phyloP scores from a whole-genome alignment of 2,113 vertebrate species.

The Sinocyclocheilus maitianheensis region DNA sequence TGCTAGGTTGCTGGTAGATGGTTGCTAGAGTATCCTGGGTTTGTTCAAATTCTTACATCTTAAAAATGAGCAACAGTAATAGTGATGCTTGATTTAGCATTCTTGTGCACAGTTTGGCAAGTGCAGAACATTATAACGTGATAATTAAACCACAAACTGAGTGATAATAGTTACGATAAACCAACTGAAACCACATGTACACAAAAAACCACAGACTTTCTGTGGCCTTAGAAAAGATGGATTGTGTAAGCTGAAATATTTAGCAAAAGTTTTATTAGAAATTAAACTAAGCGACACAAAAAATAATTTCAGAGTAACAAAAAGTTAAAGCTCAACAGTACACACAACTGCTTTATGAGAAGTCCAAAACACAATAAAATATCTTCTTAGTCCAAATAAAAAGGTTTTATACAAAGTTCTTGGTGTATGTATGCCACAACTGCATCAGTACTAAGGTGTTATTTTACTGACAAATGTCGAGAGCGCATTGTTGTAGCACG shows the following conservation, averaged over 20 bases:
- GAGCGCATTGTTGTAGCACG: too few species aligned
- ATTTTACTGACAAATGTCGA: too few species aligned
- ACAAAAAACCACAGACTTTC: not conserved
- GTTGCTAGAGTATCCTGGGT: too few species aligned
- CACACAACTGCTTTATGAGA: not conserved
- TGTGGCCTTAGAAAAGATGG: not conserved
- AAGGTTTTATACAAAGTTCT: not conserved
- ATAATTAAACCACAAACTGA: not conserved
- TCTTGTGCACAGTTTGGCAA: not conserved
- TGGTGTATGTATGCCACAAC: not conserved
- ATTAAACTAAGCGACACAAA: not conserved
- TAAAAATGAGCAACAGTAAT: too few species aligned
- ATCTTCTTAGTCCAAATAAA: not conserved
- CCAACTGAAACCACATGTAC: not conserved
- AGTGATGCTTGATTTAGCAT: too few species aligned
- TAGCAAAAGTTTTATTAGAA: not conserved
- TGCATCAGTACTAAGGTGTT: not conserved
- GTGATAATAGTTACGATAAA: not conserved
- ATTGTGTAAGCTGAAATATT: not conserved
- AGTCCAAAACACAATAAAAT: not conserved
- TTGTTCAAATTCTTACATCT: too few species aligned
- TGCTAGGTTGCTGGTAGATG: too few species aligned
- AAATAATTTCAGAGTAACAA: not conserved
- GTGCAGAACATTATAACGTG: not conserved
- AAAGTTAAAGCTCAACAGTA: not conserved